Conservation (phyloP, 1,140 invertebrate genomes). For the Brachionus paranguensis region DNA sequence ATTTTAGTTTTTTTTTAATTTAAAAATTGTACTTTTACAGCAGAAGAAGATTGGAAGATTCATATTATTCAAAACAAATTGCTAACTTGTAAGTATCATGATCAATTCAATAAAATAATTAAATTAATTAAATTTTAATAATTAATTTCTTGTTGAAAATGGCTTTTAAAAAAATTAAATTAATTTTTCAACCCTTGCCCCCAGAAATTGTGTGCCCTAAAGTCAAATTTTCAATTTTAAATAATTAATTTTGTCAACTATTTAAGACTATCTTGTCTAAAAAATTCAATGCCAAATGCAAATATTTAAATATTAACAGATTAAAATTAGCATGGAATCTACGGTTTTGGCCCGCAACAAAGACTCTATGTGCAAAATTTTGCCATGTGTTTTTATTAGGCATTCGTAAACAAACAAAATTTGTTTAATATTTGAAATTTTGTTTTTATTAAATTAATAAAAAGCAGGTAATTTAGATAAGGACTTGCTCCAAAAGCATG, state of each 20-base stretch:
- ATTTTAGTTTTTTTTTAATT: not conserved
- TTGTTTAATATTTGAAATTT: not conserved
- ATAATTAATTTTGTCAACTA: no score
- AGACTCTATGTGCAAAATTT: not conserved
- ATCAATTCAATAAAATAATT: no score
- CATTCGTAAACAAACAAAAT: not conserved
- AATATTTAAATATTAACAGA: not conserved
- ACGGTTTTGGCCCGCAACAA: not conserved
- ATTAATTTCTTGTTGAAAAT: no score
- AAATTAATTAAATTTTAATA: no score
- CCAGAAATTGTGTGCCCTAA: no score
- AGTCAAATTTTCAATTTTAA: no score
- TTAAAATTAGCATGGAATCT: not conserved
- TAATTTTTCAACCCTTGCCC: no score
- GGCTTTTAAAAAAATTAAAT: no score
- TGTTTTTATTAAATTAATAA: not conserved
- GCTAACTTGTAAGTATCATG: not conserved
- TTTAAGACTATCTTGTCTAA: no score
- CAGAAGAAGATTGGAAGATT: not conserved
- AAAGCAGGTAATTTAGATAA: conserved; percentile 20
- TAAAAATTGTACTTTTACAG: not conserved
- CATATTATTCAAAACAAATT: not conserved
- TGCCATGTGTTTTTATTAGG: not conserved
- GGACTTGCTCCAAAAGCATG: not conserved
- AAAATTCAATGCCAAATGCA: no score